phyloP scores from a whole-genome alignment of 2,888 invertebrate genomes.

The Dioctria rufipes region DNA sequence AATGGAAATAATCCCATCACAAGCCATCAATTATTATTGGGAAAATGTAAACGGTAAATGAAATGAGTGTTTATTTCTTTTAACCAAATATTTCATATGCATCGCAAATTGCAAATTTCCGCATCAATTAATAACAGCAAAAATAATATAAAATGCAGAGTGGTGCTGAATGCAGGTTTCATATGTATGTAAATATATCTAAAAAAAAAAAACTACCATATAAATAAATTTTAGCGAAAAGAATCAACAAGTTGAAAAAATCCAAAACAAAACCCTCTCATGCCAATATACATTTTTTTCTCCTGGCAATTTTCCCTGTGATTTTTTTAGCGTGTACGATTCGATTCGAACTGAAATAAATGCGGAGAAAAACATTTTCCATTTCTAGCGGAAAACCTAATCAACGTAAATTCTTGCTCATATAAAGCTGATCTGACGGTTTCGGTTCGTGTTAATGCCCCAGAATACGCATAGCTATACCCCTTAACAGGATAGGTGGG shows the following conservation, averaged over 20 bases:
- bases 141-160: slow-evolving; percentile 40
- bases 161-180: slow-evolving; percentile 26
- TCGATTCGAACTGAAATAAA: slow-evolving; percentile 13
- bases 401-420: slow-evolving; percentile 56
- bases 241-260: slow-evolving; percentile 23
- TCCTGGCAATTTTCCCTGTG: slow-evolving; percentile 6
- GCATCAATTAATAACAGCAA: slow-evolving; percentile 47
- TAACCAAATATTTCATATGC: slow-evolving; percentile 60
- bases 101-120: slow-evolving; percentile 62
- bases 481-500: neutral
- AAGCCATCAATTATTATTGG: neutral
- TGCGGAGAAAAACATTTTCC: neutral
- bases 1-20: slow-evolving; percentile 1
- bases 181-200: neutral
- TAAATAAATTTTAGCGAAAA: slow-evolving; percentile 38
- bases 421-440: slow-evolving; percentile 27
- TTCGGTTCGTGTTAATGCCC: slow-evolving; percentile 23
- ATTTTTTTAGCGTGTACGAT: slow-evolving; percentile 4
- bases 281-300: neutral
- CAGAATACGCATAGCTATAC: neutral
- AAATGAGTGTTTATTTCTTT: slow-evolving; percentile 45
- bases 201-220: neutral
- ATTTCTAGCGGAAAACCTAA: slow-evolving; percentile 49
- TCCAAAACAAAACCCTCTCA: neutral
- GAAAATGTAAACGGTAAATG: slow-evolving; percentile 12